Evolutionary conservation across 1,140 invertebrate species (phyloP), one percentile per base, ranked within the genome.

Genomic region (Drosophila nannoptera): DNA sequence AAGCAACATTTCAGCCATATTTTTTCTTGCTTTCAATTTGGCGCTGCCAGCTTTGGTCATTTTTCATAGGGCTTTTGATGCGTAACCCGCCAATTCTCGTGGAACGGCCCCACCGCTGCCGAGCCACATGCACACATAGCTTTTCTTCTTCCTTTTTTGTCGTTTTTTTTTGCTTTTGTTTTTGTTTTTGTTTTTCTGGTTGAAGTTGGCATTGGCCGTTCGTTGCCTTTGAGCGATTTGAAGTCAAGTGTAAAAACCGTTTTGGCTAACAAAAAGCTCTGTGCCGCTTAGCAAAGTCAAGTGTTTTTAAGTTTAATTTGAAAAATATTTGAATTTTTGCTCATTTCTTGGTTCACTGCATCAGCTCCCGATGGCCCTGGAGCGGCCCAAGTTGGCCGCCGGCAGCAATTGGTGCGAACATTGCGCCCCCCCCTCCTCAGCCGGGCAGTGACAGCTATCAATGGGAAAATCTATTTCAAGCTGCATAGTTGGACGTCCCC

Each of bases 321-420:
- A 67, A 75, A 84, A 86, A 86, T 86, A 86, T 86, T 86, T 86
- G 81, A 86, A 86, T 86, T 86, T 86, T 86, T 86, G 81, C 74
- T 78, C 77, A 86, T 86, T 86, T 86, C 81, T 75, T 86, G 81
- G 60, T 78, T 86, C 77, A 86, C 66, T 86, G 81, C 7, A 5
- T 12, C 35, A 36, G 14, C 50, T 36, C 14, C 14, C 38, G 1
- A 22, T 22, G 22, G 22, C 22, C 22, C 1, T 22, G 22, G 22
- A 22, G 22, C 22, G 22, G 22, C 22, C 22, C 22, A 22, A 22
- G 22, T 22, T 22, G 22, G 22, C 22, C 22, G 22, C 22, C 22
- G 3, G 9, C 29, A 6, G 38, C 11, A 58, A 64, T 74, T 77
- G 78, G 78, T 75, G 78, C 60, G 74, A 81, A 70, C 63, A 11